Percentiles rank a stretch among this genome's conserved stretches.
Evolutionary conservation across 1,140 invertebrate species (phyloP).

Genomic region (Tyrophagus putrescentiae): DNA sequence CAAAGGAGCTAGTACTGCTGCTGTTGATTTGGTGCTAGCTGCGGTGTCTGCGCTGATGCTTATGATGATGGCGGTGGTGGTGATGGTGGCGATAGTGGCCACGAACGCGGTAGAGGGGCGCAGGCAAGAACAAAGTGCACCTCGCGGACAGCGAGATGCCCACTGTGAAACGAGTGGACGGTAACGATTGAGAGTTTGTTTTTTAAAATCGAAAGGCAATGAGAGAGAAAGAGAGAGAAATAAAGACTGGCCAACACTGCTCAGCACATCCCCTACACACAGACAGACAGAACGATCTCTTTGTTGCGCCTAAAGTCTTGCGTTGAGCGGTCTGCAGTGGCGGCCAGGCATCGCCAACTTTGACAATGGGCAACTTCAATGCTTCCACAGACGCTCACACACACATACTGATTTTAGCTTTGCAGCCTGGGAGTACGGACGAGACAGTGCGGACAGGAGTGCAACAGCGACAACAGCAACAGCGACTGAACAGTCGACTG

Average conservation of each 20-base stretch:
- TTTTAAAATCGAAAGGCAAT: conserved; percentile 7
- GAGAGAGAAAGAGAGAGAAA: conserved; percentile 1
- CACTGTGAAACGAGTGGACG: conserved; percentile 9
- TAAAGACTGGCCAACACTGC: too few relatives aligned
- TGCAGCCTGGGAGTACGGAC: neutral
- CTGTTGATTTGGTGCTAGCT: too few relatives aligned
- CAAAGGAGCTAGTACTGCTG: too few relatives aligned
- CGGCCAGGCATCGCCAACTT: too few relatives aligned
- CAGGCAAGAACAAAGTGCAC: conserved; percentile 7
- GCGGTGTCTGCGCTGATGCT: too few relatives aligned
- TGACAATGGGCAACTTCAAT: too few relatives aligned
- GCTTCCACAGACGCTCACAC: too few relatives aligned
- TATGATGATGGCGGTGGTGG: conserved; percentile 10
- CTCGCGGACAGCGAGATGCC: neutral
- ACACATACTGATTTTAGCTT: neutral
- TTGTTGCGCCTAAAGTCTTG: conserved; percentile 10
- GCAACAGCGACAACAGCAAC: too few relatives aligned
- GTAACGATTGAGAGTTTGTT: conserved; percentile 7
- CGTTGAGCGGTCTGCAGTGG: too few relatives aligned
- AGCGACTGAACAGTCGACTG: too few relatives aligned
- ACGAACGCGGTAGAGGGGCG: conserved; percentile 15
- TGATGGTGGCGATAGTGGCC: conserved; percentile 14
- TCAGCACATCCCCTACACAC: too few relatives aligned
- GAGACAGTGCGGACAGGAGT: neutral
- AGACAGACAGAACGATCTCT: conserved; percentile 3